Conservation (phyloP, 2,888 invertebrate species). For the Aplocera efformata region DNA sequence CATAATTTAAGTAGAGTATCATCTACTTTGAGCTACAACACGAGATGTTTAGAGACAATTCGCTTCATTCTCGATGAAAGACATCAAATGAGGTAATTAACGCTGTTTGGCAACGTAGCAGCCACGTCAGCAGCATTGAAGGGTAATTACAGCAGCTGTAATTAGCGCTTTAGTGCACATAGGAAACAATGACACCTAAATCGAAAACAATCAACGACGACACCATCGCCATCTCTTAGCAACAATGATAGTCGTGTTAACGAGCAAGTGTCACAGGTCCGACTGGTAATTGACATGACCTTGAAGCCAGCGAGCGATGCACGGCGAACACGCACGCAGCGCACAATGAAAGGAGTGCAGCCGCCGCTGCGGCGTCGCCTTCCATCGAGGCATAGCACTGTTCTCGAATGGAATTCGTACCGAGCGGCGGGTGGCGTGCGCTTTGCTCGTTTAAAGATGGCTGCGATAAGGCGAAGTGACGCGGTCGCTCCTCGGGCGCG, state of each 20-base stretch:
- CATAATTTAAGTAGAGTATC: conserved; percentile 9
- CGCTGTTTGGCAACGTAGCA: conserved; percentile 1
- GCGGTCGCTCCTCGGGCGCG: conserved; percentile 72
- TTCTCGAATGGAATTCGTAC: conserved; percentile 71
- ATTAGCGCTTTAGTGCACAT: conserved; percentile 3
- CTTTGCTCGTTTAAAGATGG: conserved; percentile 77
- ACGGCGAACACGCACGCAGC: conserved; percentile 35
- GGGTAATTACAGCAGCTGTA: background rate
- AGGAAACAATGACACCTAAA: conserved; percentile 2
- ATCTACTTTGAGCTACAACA: too few species aligned
- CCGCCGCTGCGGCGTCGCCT: conserved; percentile 18
- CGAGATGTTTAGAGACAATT: too few species aligned
- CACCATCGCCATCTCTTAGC: conserved; percentile 14
- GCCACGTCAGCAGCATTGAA: conserved; percentile 1
- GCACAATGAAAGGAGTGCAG: conserved; percentile 67
- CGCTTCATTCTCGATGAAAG: background rate
- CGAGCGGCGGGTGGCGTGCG: conserved; percentile 71
- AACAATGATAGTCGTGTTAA: conserved; percentile 40
- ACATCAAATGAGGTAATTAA: background rate
- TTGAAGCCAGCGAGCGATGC: conserved; percentile 55
- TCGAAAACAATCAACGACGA: conserved; percentile 16
- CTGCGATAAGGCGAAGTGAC: conserved; percentile 77
- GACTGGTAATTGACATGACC: conserved; percentile 69
- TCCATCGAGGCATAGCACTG: conserved; percentile 40
- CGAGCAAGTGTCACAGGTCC: conserved; percentile 56